phyloP scores from a whole-genome alignment of 2,113 vertebrate species.

The Ceratotherium simum region DNA sequence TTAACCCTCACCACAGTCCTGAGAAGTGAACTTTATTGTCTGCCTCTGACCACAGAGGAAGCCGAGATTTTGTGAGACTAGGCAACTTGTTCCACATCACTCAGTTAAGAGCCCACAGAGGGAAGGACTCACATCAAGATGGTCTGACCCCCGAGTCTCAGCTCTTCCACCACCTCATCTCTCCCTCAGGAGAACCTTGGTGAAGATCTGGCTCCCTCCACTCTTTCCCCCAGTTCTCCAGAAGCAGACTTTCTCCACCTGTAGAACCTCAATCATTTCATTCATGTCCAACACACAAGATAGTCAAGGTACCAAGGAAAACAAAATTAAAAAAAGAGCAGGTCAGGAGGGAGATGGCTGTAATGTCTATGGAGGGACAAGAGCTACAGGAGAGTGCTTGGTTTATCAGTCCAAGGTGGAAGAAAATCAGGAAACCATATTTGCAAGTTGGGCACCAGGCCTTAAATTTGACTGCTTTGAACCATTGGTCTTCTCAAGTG shows the following conservation, averaged over 20 bases:
- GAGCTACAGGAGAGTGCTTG: background rate
- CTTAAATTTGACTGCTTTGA: background rate
- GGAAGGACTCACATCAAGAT: background rate
- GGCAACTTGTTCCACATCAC: no score
- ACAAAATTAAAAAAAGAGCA: background rate
- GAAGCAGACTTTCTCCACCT: background rate
- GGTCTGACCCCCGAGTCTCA: no score
- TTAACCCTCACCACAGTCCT: fast-evolving
- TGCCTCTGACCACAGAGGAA: background rate
- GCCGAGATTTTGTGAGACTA: background rate
- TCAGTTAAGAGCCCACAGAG: background rate
- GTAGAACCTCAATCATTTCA: background rate
- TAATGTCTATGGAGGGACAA: background rate
- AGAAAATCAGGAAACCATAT: background rate
- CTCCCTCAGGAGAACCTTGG: background rate
- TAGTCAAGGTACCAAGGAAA: background rate
- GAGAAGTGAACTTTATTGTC: background rate
- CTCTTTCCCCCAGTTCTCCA: background rate
- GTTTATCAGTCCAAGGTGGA: background rate
- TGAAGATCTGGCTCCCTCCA: no score
- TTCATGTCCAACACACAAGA: background rate
- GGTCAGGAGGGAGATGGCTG: no score
- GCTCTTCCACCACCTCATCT: background rate
- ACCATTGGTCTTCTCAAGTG: fast-evolving
- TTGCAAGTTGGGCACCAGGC: background rate